These are phyloP conservation scores for Papilio machaon DNA, from an alignment of 1,140 invertebrate species.

Conservation along the genomic window DNA sequence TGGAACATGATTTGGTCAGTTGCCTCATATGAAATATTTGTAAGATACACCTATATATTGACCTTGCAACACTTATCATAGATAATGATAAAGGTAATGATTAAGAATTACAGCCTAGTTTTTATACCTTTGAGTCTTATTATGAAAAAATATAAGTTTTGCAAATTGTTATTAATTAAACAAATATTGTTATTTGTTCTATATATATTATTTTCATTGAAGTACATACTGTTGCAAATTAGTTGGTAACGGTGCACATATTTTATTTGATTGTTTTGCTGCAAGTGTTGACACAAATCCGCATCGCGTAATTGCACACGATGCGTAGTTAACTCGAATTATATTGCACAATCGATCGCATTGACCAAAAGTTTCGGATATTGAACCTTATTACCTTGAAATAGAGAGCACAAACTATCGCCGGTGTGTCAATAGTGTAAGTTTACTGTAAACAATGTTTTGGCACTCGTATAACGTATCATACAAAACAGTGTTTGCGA, in stretches of 20 bases:
- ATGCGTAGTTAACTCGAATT: conserved; percentile 17
- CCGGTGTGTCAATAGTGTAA: conserved; percentile 45
- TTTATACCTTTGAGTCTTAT: no score
- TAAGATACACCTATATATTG: no score
- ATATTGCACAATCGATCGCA: not conserved
- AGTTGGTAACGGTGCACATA: not conserved
- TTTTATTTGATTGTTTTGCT: conserved; percentile 12
- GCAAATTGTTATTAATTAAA: no score
- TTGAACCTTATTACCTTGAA: conserved; percentile 34
- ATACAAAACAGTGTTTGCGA: conserved; percentile 26
- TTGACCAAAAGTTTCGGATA: not conserved
- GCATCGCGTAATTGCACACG: conserved; percentile 7
- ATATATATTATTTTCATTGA: not conserved
- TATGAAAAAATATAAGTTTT: no score
- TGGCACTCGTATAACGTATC: conserved; percentile 20
- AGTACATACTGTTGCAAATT: not conserved
- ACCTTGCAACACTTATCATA: no score
- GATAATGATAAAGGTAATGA: no score
- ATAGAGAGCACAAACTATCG: conserved; percentile 34
- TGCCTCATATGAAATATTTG: no score
- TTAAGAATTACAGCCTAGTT: no score
- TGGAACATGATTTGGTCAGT: no score
- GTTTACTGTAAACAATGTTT: conserved; percentile 38
- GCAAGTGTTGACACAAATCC: conserved; percentile 13
- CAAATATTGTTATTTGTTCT: not conserved